A percentile compares a stretch with the other conserved stretches of the same genome.
Evolutionary conservation across 2,888 invertebrate genomes (phyloP).

Genomic region (Rotaria socialis): DNA sequence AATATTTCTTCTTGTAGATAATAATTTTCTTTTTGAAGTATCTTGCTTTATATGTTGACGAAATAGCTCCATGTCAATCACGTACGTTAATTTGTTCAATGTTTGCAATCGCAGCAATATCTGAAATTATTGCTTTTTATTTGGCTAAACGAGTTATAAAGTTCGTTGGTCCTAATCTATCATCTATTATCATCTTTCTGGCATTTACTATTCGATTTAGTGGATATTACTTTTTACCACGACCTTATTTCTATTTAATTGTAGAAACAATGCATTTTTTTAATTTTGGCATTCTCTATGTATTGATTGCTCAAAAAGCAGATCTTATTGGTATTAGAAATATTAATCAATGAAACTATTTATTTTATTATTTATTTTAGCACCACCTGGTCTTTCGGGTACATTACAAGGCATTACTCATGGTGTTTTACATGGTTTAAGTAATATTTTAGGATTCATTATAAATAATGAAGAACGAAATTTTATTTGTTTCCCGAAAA

Average conservation of each 20-base stretch:
- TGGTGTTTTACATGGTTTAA: not conserved
- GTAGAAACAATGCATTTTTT: not conserved
- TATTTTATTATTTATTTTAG: not conserved
- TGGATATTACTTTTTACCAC: not conserved
- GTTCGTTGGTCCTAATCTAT: not conserved
- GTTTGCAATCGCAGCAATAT: not conserved
- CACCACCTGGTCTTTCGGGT: not conserved
- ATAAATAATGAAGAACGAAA: too few relatives aligned
- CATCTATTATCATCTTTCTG: not conserved
- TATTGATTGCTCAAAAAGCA: not conserved
- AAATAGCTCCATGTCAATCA: not conserved
- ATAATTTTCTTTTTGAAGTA: not conserved
- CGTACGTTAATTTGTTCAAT: not conserved
- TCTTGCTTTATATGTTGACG: not conserved
- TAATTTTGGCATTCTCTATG: not conserved
- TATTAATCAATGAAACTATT: too few relatives aligned
- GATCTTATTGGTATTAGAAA: not conserved
- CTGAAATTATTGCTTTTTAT: not conserved
- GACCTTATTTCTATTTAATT: not conserved
- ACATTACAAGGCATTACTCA: conserved; percentile 5
- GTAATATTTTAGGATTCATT: not conserved
- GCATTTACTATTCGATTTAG: not conserved
- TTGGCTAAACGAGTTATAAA: not conserved
- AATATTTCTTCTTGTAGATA: not conserved
- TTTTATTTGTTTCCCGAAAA: too few relatives aligned